Evolutionary conservation across 2,888 invertebrate species (phyloP).

Genomic region (Myopa testacea): DNA sequence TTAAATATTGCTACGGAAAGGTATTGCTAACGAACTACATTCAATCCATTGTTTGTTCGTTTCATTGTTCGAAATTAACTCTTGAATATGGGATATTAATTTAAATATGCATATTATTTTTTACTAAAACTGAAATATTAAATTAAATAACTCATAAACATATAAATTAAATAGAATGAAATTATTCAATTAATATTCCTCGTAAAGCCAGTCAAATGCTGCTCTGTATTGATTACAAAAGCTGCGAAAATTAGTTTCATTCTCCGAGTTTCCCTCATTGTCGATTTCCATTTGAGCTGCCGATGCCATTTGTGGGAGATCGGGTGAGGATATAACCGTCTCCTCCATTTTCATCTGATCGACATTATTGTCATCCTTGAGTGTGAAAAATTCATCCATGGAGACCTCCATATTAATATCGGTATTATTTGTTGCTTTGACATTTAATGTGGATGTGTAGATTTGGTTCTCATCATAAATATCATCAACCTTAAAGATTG

Average conservation of each 20-base stretch:
- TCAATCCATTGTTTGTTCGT: no score
- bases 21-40: no score
- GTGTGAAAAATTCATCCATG: constrained; percentile 56
- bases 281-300: constrained; percentile 49
- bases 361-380: constrained; percentile 46
- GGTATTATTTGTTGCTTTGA: no score
- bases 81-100: no score
- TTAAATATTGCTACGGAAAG: no score
- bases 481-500: constrained; percentile 51
- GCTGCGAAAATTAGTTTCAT: constrained; percentile 53
- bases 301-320: constrained; percentile 42
- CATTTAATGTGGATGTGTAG: no score
- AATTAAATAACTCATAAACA: no score
- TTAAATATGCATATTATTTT: no score
- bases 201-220: constrained; percentile 53
- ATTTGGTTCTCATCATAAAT: constrained; percentile 8
- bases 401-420: no score
- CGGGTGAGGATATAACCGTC: neutral
- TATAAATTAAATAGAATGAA: no score
- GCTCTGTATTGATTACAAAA: constrained; percentile 55
- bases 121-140: no score
- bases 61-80: no score
- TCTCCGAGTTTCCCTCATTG: constrained; percentile 49
- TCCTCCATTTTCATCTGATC: neutral
- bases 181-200: constrained; percentile 47